Evolutionary conservation across 2,888 invertebrate genomes (phyloP), one percentile per base, ranked within the genome.

Genomic region (Ceriagrion tenellum): DNA sequence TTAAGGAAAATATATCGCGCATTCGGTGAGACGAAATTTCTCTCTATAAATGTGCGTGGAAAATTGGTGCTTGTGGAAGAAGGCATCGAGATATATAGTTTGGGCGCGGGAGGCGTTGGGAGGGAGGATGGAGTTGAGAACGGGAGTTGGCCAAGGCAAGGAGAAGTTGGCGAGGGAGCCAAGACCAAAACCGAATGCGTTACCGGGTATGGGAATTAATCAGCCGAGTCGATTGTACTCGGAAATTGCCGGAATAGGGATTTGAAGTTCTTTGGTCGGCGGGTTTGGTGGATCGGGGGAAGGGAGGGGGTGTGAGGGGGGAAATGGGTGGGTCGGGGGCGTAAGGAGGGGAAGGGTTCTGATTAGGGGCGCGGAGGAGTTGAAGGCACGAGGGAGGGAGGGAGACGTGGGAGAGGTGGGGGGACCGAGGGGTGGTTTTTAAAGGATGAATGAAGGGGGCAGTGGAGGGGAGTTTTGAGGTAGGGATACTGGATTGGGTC

Each of bases 221-320:
- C 89, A 55, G 89, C n/a, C 89, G 89, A n/a, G 89, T 55, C 89
- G 89, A 89, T 89, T 89, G 89, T 89, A 47, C 47, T 89, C 89
- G 55, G 89, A 89, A 89, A 89, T 89, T 55, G 89, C 89, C 89
- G 89, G 55, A 55, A 89, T 89, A 89, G 89, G 55, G n/a, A 55
- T 89, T 47, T 47, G 55, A 47, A 47, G 47, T 47, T 89, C n/a
- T 55, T 59, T 59, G 59, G 59, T 2, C 8, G 47, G 40, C 0
- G 88, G 88, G 23, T 13, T 47, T 20, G 35, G n/a, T 20, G 81
- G 40, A 18, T 18, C 10, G 20, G 47, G 47, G 23, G 47, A 4
- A n/a, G n/a, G n/a, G n/a, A n/a, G n/a, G n/a, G 8, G n/a, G 81
- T n/a, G 35, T n/a, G 8, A 16, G n/a, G 13, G 35, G 35, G 81